Base-by-base conservation (phyloP, 2,888 invertebrate species). In the Melanotus villosus region DNA sequence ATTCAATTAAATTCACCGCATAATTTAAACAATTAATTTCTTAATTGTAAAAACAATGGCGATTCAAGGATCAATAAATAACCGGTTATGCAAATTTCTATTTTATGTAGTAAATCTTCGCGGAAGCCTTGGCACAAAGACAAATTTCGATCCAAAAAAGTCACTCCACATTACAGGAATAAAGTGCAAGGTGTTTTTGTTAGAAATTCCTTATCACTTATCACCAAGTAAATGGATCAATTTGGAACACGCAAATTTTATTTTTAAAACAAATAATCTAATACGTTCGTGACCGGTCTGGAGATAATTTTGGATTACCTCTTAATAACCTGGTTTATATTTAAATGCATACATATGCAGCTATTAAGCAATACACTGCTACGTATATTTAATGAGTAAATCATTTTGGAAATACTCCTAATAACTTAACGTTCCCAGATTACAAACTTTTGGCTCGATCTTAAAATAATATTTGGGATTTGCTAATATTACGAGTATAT, bases 251-350 rank as follows among this genome's bases (percentile, higher is more conserved):
- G 54, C n/a, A n/a, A n/a, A n/a, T n/a, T n/a, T n/a, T n/a, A n/a
- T n/a, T 56, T 32, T n/a, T 43, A 54, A 14, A 32, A 52, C n/a
- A n/a, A n/a, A n/a, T n/a, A 63, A 63, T 63, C 62, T 47, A 52
- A 63, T 63, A 26, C 50, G 50, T 52, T 18, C 52, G 52, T 32
- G 58, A 65, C 50, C 50, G 43, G 62, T 43, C 30, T 45, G 16
- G 12, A 59, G 66, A 66, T 66, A 66, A 66, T 52, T 66, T 41
- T 50, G 58, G 59, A 66, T 66, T 66, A 59, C 38, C 50, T 59
- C 57, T 59, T 66, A 66, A 66, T 66, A 66, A 43, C 50, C 38
- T 7, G 10, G 26, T 30, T 62, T 68, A 66, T 52, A 62, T 68
- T 62, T 62, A 68, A 60, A 67, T 54, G 32, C 52, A 43, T 38